Base-by-base conservation (phyloP, 1,140 invertebrate genomes). In the Holcopasites calliopsidis region DNA sequence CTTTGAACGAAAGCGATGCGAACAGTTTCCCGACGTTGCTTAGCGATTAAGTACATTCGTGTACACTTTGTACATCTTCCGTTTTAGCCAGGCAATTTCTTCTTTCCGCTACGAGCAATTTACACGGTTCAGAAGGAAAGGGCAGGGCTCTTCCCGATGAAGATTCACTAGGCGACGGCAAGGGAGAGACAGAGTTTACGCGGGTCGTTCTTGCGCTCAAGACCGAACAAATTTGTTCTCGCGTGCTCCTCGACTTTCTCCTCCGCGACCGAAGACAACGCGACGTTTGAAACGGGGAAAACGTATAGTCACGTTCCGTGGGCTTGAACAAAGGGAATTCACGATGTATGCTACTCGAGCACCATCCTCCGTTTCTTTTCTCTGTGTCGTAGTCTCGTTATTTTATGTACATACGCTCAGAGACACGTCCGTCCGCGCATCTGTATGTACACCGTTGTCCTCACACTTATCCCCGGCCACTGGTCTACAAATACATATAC, bases 321-420 rank as follows among this genome's bases (percentile, higher is more conserved):
- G 54, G 71, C n/a, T 55, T 28, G 69, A 68, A 78, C 84, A 85
- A 85, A 85, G 77, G 66, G 83, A 84, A 85, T 84, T 84, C 74
- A 82, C 77, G 80, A 85, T 85, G 76, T 54, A 79, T 55, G 55
- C 60, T 70, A 47, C 65, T 62, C 47, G 23, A 58, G 58, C 31
- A 11, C 13, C 11, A 18, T 26, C 50, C 6, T 60, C 61, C 13
- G 5, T 52, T 10, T 28, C 54, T 13, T 0, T 60, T 7, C 23
- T 49, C 58, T 28, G 8, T 26, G 16, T 16, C n/a, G 18, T 3
- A 28, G 23, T 31, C n/a, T 70, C 16, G 31, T 52, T 60, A 57
- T 52, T 18, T 55, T 35, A 3, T 42, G 23, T 18, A 38, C 2
- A 42, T n/a, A n/a, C n/a, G n/a, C 28, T 55, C 8, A n/a, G 11